phyloP scores from a whole-genome alignment of 2,888 invertebrate species.

The Trachelus tabidus region DNA sequence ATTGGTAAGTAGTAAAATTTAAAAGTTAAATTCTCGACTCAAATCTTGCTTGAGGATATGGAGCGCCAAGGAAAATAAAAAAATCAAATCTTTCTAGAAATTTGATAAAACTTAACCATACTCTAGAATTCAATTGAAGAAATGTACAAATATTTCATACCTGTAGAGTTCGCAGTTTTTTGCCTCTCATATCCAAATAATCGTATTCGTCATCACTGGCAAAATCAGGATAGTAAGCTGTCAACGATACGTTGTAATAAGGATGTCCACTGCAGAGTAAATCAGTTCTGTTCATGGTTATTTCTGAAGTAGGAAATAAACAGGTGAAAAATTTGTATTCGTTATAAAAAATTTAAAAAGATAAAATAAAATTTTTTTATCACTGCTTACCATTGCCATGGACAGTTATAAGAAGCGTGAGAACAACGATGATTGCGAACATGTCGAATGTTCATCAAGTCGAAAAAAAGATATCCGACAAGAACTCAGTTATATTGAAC shows the following conservation, averaged over 20 bases:
- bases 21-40: too few species aligned
- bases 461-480: too few species aligned
- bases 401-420: not conserved
- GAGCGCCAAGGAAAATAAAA: too few species aligned
- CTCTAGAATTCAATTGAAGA: not conserved
- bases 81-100: not conserved
- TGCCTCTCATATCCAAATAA: constrained; percentile 64
- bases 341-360: not conserved
- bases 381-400: not conserved
- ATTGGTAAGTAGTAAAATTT: too few species aligned
- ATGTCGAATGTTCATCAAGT: not conserved
- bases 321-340: not conserved
- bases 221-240: constrained; percentile 69
- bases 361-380: too few species aligned
- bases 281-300: constrained; percentile 30
- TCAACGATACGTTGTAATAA: constrained; percentile 65
- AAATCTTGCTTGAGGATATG: too few species aligned
- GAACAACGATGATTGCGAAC: not conserved
- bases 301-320: constrained; percentile 23
- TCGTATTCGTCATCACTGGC: constrained; percentile 63
- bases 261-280: constrained; percentile 64
- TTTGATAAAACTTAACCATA: not conserved
- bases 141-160: constrained; percentile 46
- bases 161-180: constrained; percentile 67
- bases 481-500: too few species aligned